Evolutionary conservation across 2,888 invertebrate genomes (phyloP), one percentile per base, ranked within the genome.

Genomic region (Melanostoma scalare): DNA sequence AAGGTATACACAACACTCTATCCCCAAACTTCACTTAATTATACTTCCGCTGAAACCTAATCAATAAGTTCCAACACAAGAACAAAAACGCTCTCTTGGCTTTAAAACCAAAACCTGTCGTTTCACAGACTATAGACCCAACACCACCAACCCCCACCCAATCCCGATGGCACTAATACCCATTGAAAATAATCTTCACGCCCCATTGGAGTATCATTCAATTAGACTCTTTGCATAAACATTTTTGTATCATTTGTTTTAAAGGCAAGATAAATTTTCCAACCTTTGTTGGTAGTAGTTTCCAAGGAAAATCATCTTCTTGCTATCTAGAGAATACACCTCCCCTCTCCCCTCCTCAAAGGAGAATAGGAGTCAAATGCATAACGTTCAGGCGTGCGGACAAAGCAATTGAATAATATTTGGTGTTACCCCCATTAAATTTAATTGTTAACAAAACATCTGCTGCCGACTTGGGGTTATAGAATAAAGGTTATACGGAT

Each of bases 351-450:
- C 9, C 6, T 63, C 36, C 48, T 30, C 36, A n/a, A 38, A 10
- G 33, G n/a, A 20, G 9, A 56, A 35, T 38, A 38, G 33, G 36
- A 58, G 56, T 56, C 69, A 71, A 74, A 74, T 79, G 74, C 79
- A 79, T 74, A 75, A 84, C 65, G 50, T 65, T 74, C 74, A 74
- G 71, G 84, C 84, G 74, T 84, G 84, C 84, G 84, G 84, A 84
- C 79, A 84, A 71, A 79, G 61, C 84, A 79, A 84, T 84, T 84
- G 84, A 84, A 84, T 79, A 79, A 74, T 84, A 84, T 84, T 84
- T 84, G 84, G 84, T 84, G 84, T 84, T 84, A 84, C 79, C 84
- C 79, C 79, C 71, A 84, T 84, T 79, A 84, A 84, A 79, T 84
- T 84, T 84, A 84, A 84, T 84, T 84, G 84, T 84, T 84, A 79